Evolutionary conservation across 2,113 vertebrate species (phyloP).

Genomic region (Panthera tigris): DNA sequence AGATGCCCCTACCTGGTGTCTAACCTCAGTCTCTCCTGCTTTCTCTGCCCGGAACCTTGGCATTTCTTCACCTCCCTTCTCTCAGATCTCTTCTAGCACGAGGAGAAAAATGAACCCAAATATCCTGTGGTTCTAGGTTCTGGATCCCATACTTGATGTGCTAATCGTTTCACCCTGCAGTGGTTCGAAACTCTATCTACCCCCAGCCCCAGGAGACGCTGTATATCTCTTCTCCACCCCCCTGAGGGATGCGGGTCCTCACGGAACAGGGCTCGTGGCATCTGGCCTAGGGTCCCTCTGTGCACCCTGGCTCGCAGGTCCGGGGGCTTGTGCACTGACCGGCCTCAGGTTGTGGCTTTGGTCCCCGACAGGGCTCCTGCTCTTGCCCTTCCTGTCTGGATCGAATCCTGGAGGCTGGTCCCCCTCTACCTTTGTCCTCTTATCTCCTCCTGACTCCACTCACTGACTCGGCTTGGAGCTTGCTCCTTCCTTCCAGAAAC

Average conservation of each 20-base stretch:
- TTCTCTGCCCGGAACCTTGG: neutral
- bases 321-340: neutral
- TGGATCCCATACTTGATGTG: neutral
- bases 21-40: conserved; percentile 34
- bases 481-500: neutral
- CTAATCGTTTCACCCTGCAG: neutral
- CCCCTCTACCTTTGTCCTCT: neutral
- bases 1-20: neutral
- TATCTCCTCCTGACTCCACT: neutral
- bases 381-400: too few species aligned
- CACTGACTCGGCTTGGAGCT: neutral
- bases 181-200: neutral
- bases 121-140: neutral
- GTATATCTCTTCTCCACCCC: neutral
- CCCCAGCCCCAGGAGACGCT: neutral
- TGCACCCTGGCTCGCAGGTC: too few species aligned
- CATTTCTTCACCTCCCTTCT: neutral
- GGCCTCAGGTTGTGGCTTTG: neutral
- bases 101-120: neutral
- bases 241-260: neutral
- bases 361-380: neutral
- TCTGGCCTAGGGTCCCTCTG: neutral
- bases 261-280: neutral
- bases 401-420: neutral
- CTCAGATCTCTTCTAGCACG: neutral